Evolutionary conservation across 1,140 invertebrate species (phyloP).

Genomic region (Chymomyza costata): DNA sequence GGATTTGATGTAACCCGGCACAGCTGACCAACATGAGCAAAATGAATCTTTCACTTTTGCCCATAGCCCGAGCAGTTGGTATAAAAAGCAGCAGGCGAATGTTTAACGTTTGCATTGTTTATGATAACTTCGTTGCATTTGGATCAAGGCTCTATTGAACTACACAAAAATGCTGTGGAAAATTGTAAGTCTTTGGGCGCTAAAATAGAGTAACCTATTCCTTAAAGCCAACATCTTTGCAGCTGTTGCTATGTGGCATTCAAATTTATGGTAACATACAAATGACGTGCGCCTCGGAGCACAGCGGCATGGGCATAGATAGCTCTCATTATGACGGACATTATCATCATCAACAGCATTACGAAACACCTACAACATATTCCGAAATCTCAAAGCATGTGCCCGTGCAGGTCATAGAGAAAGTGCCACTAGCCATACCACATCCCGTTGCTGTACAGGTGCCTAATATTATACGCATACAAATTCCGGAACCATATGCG

Average conservation of each 20-base stretch:
- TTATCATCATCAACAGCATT: conserved; percentile 53
- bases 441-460: conserved; percentile 84
- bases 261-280: no score
- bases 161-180: conserved; percentile 46
- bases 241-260: conserved; percentile 47
- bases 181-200: conserved; percentile 39
- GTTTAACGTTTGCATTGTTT: conserved; percentile 45
- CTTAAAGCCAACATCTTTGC: background rate
- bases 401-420: conserved; percentile 84
- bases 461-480: conserved; percentile 83
- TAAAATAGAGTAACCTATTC: no score
- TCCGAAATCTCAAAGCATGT: conserved; percentile 82
- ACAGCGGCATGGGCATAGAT: conserved; percentile 32
- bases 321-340: conserved; percentile 22
- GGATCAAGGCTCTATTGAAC: conserved; percentile 1
- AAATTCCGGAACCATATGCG: conserved; percentile 85
- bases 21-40: conserved; percentile 44
- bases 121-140: conserved; percentile 16
- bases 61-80: conserved; percentile 13
- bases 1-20: conserved; percentile 56
- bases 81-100: conserved; percentile 38
- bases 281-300: conserved; percentile 48
- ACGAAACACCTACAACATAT: conserved; percentile 76
- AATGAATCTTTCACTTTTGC: conserved; percentile 58
- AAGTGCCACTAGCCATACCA: conserved; percentile 84